Evolutionary conservation across 2,113 vertebrate genomes (phyloP), one percentile per base, ranked within the genome.

Genomic region (Datnioides undecimradiatus): DNA sequence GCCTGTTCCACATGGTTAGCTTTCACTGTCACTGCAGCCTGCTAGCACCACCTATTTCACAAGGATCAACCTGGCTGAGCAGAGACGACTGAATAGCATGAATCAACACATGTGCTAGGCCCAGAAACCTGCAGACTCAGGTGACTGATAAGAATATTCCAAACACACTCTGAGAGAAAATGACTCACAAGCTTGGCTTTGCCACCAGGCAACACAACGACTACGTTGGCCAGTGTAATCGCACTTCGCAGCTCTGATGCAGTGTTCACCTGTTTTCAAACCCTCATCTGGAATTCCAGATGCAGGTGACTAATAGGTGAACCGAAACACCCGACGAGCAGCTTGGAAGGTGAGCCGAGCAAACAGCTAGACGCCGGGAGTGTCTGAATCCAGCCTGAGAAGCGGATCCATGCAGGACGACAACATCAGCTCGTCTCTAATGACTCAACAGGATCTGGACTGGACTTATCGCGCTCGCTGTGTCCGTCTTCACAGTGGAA

Each of bases 381-480:
- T 51, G 38, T 78, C 81, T 86, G 73, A 84, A 76, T 79, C 76
- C 77, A 57, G 62, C 54, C 65, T 60, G 19, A 79, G 57, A 31
- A 63, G 73, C 79, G n/a, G 38, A 23, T 80, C 62, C 27, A 76
- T 11, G 25, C 59, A 72, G 55, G 64, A 76, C 8, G 21, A 75
- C 58, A 68, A 51, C 74, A 76, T 69, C 64, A 57, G 68, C 76
- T 59, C 1, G 58, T 80, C 70, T 64, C 38, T 75, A 58, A 70
- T 73, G 85, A 90, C 83, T 84, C 79, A 87, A 69, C 43, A 17
- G 52, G 41, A 74, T 52, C 60, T 63, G 75, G 55, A 85, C 58
- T 6, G 51, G 76, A 70, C 59, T 78, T 33, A 82, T 65, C 66
- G 51, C 78, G 25, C 51, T 17, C 58, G 57, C 38, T 8, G 4